Percentiles rank a stretch among this genome's conserved stretches.
Conservation (phyloP, 2,113 vertebrate genomes). For the Pao palembangensis region DNA sequence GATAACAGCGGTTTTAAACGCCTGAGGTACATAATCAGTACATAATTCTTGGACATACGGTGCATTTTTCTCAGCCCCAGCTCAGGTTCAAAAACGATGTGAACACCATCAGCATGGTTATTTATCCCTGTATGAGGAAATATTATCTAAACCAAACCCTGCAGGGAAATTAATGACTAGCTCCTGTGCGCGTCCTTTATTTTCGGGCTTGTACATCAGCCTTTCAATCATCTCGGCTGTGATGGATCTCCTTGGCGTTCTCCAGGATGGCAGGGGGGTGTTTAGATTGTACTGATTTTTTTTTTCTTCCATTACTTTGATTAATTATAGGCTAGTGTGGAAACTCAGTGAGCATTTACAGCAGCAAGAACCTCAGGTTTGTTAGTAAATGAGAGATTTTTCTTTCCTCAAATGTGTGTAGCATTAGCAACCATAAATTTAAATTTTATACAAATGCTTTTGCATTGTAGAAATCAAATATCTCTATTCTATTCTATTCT, state of each 20-base stretch:
- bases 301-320: constrained; percentile 15
- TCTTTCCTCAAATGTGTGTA: too few relatives aligned
- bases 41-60: background rate
- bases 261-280: constrained; percentile 18
- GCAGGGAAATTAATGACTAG: constrained; percentile 13
- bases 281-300: constrained; percentile 11
- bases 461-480: too few relatives aligned
- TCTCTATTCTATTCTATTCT: too few relatives aligned
- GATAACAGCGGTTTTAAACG: too few relatives aligned
- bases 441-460: too few relatives aligned
- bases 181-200: constrained; percentile 9
- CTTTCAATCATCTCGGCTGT: constrained; percentile 20
- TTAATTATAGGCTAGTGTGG: constrained; percentile 24
- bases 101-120: too few relatives aligned
- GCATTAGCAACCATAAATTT: too few relatives aligned
- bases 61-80: background rate
- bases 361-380: background rate
- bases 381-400: too few relatives aligned
- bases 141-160: background rate
- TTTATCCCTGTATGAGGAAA: too few relatives aligned
- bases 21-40: too few relatives aligned
- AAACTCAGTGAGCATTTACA: constrained; percentile 8
- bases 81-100: background rate
- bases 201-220: constrained; percentile 6
- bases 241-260: constrained; percentile 11